These are phyloP conservation scores for Leuciscus idus DNA, from an alignment of 2,113 vertebrate genomes.

Conservation along the genomic window DNA sequence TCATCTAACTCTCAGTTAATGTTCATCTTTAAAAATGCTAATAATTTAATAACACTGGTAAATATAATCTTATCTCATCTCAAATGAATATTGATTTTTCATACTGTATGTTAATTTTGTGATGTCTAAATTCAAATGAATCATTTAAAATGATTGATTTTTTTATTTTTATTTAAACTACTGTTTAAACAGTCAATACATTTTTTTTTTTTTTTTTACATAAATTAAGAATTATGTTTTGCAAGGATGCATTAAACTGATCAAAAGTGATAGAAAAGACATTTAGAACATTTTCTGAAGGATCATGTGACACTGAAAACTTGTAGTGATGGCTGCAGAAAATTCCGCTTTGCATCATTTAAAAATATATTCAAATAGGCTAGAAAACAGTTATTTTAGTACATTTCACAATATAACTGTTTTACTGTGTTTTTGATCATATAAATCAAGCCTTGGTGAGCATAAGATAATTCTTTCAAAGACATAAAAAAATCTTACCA, in stretches of 20 bases:
- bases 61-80: neutral
- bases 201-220: no score
- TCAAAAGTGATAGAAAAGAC: neutral
- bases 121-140: neutral
- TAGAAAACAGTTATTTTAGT: no score
- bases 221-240: neutral
- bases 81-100: neutral
- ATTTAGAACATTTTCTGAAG: neutral
- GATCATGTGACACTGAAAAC: neutral
- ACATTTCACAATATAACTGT: no score
- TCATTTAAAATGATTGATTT: neutral
- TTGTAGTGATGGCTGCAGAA: neutral
- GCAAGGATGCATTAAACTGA: neutral
- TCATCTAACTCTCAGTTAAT: neutral
- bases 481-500: neutral
- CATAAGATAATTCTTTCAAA: no score
- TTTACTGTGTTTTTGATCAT: no score
- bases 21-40: neutral
- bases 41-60: neutral
- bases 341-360: neutral
- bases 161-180: neutral
- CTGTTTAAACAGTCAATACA: neutral
- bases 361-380: no score
- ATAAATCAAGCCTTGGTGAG: no score
- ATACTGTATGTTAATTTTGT: neutral